Evolutionary conservation across 2,888 invertebrate genomes (phyloP).

Genomic region (Exephanes ischioxanthus): DNA sequence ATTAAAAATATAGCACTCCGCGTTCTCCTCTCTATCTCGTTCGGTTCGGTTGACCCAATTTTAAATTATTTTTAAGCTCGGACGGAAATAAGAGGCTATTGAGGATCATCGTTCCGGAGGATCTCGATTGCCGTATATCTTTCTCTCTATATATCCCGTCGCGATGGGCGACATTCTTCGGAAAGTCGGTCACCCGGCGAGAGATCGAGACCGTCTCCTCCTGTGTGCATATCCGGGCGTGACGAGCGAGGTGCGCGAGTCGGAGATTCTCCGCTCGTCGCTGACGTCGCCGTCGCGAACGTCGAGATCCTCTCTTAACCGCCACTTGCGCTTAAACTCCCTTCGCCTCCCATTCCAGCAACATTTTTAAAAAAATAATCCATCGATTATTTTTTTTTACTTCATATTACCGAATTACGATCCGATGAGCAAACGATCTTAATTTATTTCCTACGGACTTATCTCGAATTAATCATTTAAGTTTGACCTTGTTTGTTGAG

Average conservation of each 20-base stretch:
- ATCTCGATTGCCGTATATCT: conserved; percentile 49
- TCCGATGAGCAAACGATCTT: background rate
- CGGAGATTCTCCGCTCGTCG: conserved; percentile 12
- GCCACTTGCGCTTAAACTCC: background rate
- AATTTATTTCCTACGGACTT: background rate
- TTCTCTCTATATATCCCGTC: background rate
- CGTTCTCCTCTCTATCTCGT: conserved; percentile 12
- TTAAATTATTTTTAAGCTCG: conserved; percentile 78
- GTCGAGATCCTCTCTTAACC: background rate
- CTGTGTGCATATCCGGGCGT: background rate
- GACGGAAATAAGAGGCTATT: conserved; percentile 75
- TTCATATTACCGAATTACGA: conserved; percentile 2
- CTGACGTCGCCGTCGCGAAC: background rate
- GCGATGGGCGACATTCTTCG: conserved; percentile 28
- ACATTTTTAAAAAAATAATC: background rate
- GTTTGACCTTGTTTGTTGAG: conserved; percentile 49
- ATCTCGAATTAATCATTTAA: background rate
- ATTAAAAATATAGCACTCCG: conserved; percentile 81
- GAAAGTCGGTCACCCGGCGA: conserved; percentile 29
- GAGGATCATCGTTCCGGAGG: conserved; percentile 68
- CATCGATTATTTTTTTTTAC: conserved; percentile 7
- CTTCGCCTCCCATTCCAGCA: background rate
- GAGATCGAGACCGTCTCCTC: background rate
- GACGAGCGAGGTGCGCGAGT: background rate
- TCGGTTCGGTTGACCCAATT: conserved; percentile 73